Evolutionary conservation across 2,113 vertebrate genomes (phyloP), one percentile per base, ranked within the genome.

Genomic region (Tachuris rubrigastra): DNA sequence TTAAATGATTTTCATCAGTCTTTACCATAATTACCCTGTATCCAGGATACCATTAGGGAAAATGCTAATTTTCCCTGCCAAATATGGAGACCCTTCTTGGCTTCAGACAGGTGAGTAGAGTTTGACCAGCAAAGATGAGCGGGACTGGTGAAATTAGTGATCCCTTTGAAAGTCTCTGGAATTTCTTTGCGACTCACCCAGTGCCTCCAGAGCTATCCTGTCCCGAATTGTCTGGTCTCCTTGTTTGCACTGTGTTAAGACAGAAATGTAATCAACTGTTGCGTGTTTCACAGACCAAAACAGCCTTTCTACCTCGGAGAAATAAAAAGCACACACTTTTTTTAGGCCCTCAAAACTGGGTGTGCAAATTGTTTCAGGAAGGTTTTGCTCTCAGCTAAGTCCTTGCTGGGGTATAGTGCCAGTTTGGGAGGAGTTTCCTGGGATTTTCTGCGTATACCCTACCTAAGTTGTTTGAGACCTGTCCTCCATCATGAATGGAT

Each of bases 1-100:
- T 94, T 96, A 91, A 95, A 90, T 84, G 21, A 73, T 69, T 96
- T 94, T 94, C 44, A 82, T 89, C 67, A 87, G 67, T 85, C 81
- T 90, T 96, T 88, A 78, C 62, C 8, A 27, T 87, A 90, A 92
- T 93, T 94, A 47, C 14, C n/a, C 52, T 62, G 35, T 72, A 63
- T 82, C 79, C 80, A 90, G 60, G 67, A 76, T 78, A 58, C 56
- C 50, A 68, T 65, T 30, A 71, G 44, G 37, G 73, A 94, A 95
- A 86, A 94, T 60, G 39, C 27, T 87, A 52, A 39, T 92, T 95
- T 89, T 91, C 58, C 12, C 20, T 52, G 56, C 44, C 72, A 96
- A 87, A 91, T 73, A 58, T 39, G 53, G 60, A 79, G n/a, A 12
- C 11, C 39, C 16, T 66, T 18, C 67, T 82, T 85, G 66, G 35